Evolutionary conservation across 1,140 invertebrate genomes (phyloP).

Genomic region (Caligus rogercresseyi): DNA sequence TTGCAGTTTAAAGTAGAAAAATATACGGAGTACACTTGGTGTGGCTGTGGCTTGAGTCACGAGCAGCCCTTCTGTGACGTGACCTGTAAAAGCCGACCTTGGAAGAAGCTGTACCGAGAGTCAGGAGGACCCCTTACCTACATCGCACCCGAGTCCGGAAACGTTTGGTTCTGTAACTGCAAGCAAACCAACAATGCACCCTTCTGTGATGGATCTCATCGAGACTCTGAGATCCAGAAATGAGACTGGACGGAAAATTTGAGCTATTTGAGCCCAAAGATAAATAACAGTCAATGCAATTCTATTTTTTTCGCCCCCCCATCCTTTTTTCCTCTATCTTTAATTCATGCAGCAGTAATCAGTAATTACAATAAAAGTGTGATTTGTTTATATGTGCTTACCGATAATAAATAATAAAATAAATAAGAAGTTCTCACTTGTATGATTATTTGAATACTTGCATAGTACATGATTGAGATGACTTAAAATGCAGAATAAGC

Average conservation of each 20-base stretch:
- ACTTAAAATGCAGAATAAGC: too few species aligned
- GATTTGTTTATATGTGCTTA: too few species aligned
- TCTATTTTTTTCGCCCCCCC: too few species aligned
- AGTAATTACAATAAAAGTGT: too few species aligned
- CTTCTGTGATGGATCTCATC: conserved; percentile 92
- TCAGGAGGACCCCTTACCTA: conserved; percentile 51
- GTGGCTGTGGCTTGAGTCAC: conserved; percentile 14
- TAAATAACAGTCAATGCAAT: too few species aligned
- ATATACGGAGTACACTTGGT: conserved; percentile 16
- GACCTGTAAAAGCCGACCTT: neutral
- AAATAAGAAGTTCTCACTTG: too few species aligned
- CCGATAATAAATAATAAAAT: too few species aligned
- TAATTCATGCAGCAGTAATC: too few species aligned
- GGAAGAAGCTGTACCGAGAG: neutral
- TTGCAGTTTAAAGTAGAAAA: conserved; percentile 10
- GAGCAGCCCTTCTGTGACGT: conserved; percentile 16
- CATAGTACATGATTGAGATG: too few species aligned
- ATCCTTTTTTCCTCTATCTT: too few species aligned
- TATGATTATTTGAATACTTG: too few species aligned
- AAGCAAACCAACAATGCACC: conserved; percentile 86
- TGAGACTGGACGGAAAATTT: conserved; percentile 10
- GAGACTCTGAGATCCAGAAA: conserved; percentile 24
- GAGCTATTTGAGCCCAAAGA: conserved; percentile 11
- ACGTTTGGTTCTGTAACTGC: conserved; percentile 96
- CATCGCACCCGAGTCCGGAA: conserved; percentile 63